Conservation (phyloP, 2,888 invertebrate genomes). For the Hirtodrosophila confusa region DNA sequence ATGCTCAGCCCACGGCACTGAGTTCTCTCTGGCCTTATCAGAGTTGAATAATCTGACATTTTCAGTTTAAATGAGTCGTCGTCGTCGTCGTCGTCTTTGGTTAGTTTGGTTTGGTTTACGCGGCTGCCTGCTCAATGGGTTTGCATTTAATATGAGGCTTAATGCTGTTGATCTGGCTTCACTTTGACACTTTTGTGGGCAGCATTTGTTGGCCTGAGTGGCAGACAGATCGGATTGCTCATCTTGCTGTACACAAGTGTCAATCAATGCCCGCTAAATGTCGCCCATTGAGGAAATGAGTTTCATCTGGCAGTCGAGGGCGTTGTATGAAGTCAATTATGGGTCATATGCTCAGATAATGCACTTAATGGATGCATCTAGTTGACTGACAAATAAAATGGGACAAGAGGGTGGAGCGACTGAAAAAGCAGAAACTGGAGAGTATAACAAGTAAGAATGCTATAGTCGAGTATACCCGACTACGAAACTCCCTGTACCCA, state of each 20-base stretch:
- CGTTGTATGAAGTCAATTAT: constrained; percentile 54
- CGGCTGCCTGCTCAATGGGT: constrained; percentile 38
- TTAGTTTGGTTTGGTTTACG: constrained; percentile 12
- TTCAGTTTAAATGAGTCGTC: constrained; percentile 68
- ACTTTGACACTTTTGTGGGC: constrained; percentile 77
- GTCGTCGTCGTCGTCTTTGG: constrained; percentile 25
- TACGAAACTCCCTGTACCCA: too few species aligned
- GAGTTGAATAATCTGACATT: constrained; percentile 75
- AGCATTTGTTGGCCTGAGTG: constrained; percentile 44
- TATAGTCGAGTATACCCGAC: too few species aligned
- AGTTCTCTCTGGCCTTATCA: constrained; percentile 54
- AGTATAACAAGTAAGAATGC: too few species aligned
- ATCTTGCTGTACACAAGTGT: constrained; percentile 40
- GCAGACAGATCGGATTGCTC: constrained; percentile 57
- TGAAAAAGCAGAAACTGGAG: too few species aligned
- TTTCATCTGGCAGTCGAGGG: constrained; percentile 45
- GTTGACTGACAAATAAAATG: constrained; percentile 52
- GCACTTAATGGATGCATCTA: constrained; percentile 48
- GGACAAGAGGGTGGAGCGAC: neutral
- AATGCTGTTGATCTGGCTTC: constrained; percentile 70
- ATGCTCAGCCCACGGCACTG: constrained; percentile 54
- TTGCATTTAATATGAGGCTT: constrained; percentile 70
- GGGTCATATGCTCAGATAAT: constrained; percentile 51
- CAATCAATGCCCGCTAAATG: constrained; percentile 57
- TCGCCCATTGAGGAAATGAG: constrained; percentile 52